Evolutionary conservation across 2,797 vertebrate genomes (phyloP).

Genomic region (Sebastes hopkinsi): DNA sequence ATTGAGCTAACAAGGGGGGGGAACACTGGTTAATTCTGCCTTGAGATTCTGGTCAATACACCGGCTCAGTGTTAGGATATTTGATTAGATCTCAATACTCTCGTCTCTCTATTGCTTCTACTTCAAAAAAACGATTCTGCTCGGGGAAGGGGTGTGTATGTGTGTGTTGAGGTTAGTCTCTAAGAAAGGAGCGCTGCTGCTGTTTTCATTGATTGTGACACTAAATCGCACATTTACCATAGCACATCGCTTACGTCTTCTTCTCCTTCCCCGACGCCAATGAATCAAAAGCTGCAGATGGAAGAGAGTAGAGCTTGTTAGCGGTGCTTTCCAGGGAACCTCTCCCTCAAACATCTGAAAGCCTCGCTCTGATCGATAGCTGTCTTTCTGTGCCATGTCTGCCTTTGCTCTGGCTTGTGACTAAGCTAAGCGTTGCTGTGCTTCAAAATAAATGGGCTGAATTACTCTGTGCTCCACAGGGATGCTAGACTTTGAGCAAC

Average conservation of each 20-base stretch:
- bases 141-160: neutral
- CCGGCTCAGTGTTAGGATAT: slow-evolving; percentile 59
- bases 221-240: slow-evolving; percentile 76
- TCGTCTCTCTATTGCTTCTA: slow-evolving; percentile 45
- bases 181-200: slow-evolving; percentile 38
- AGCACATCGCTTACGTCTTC: slow-evolving; percentile 58
- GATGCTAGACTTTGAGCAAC: slow-evolving; percentile 50
- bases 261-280: slow-evolving; percentile 51
- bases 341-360: slow-evolving; percentile 69
- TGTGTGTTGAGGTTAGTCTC: slow-evolving; percentile 13
- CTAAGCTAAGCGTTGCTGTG: slow-evolving; percentile 52
- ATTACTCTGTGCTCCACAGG: slow-evolving; percentile 55
- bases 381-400: slow-evolving; percentile 61
- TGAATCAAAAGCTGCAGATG: slow-evolving; percentile 76
- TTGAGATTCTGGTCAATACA: slow-evolving; percentile 72
- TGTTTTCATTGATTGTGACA: slow-evolving; percentile 79
- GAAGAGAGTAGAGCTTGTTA: slow-evolving; percentile 71
- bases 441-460: slow-evolving; percentile 63
- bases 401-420: slow-evolving; percentile 45
- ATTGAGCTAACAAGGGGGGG: slow-evolving; percentile 49
- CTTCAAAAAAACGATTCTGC: slow-evolving; percentile 51
- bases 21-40: slow-evolving; percentile 50
- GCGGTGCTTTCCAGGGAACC: slow-evolving; percentile 67
- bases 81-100: slow-evolving; percentile 77
- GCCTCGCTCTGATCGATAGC: slow-evolving; percentile 77